Percentiles rank a stretch among this genome's conserved stretches.
phyloP scores from a whole-genome alignment of 1,140 invertebrate species.

The Drosophila obscura region DNA sequence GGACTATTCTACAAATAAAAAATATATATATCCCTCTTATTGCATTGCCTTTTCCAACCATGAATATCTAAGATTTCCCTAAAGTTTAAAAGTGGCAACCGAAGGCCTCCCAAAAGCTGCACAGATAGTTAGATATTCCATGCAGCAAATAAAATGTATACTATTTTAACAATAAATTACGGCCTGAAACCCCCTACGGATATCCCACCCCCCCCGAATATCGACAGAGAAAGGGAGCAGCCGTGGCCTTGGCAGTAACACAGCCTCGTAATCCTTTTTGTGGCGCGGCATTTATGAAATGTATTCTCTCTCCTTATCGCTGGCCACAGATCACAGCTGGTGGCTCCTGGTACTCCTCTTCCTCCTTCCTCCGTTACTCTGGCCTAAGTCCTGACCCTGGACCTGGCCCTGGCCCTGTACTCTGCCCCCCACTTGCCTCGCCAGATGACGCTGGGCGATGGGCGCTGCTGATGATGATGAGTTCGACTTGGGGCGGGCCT shows the following conservation, averaged over 20 bases:
- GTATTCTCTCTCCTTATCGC: constrained; percentile 62
- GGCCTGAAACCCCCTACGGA: no score
- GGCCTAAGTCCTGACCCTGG: constrained; percentile 27
- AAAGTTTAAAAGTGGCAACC: no score
- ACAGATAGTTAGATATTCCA: no score
- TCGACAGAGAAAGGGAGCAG: not conserved
- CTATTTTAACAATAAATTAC: no score
- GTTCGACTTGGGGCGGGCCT: constrained; percentile 61
- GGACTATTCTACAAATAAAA: no score
- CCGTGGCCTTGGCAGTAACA: constrained; percentile 31
- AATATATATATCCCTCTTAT: no score
- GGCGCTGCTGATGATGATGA: constrained; percentile 65
- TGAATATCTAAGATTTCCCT: no score
- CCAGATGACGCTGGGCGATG: constrained; percentile 1
- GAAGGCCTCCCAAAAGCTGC: no score
- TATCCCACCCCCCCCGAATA: no score
- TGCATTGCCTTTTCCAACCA: no score
- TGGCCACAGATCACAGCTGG: constrained; percentile 62
- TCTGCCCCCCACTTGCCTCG: constrained; percentile 7
- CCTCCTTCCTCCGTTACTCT: constrained; percentile 5
- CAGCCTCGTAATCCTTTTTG: constrained; percentile 72
- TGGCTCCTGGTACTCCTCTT: constrained; percentile 32
- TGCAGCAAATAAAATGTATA: no score
- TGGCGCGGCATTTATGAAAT: constrained; percentile 76
- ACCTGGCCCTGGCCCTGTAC: constrained; percentile 36